Evolutionary conservation across 1,140 invertebrate species (phyloP).

Genomic region (Drosophila ercepeae): DNA sequence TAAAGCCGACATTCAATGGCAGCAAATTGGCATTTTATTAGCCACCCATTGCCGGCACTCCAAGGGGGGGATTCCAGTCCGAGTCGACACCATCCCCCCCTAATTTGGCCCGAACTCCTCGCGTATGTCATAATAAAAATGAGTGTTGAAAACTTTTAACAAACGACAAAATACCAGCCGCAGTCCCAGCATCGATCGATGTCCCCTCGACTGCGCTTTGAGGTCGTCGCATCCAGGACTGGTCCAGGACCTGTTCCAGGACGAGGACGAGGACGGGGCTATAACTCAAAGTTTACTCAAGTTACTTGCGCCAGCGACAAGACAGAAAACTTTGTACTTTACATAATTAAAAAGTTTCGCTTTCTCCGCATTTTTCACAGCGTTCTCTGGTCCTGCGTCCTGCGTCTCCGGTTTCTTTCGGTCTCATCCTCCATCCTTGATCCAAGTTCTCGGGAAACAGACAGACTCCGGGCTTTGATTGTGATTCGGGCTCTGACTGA

Average conservation of each 20-base stretch:
- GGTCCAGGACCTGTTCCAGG: background rate
- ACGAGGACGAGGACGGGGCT: constrained; percentile 44
- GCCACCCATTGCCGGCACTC: constrained; percentile 27
- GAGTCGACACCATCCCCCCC: constrained; percentile 9
- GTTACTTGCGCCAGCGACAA: constrained; percentile 80
- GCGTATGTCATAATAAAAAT: constrained; percentile 80
- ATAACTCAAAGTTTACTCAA: constrained; percentile 82
- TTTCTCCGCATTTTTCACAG: constrained; percentile 53
- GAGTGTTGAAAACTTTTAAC: constrained; percentile 79
- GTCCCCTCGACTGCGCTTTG: constrained; percentile 54
- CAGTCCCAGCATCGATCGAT: constrained; percentile 62
- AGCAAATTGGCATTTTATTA: constrained; percentile 82
- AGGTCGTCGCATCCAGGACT: constrained; percentile 51
- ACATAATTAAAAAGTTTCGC: constrained; percentile 82
- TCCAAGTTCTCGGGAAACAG: constrained; percentile 13
- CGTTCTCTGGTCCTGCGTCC: constrained; percentile 5
- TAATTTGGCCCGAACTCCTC: constrained; percentile 57
- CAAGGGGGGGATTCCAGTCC: background rate
- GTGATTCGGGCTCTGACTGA: constrained; percentile 62
- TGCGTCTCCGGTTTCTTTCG: background rate
- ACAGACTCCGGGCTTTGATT: constrained; percentile 71
- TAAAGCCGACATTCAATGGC: constrained; percentile 78
- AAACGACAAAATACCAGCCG: constrained; percentile 75
- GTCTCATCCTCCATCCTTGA: background rate
- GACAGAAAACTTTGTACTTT: constrained; percentile 83